A percentile compares a stretch with the other conserved stretches of the same genome.
Evolutionary conservation across 2,113 vertebrate species (phyloP).

Genomic region (Callocephalon fimbriatum): DNA sequence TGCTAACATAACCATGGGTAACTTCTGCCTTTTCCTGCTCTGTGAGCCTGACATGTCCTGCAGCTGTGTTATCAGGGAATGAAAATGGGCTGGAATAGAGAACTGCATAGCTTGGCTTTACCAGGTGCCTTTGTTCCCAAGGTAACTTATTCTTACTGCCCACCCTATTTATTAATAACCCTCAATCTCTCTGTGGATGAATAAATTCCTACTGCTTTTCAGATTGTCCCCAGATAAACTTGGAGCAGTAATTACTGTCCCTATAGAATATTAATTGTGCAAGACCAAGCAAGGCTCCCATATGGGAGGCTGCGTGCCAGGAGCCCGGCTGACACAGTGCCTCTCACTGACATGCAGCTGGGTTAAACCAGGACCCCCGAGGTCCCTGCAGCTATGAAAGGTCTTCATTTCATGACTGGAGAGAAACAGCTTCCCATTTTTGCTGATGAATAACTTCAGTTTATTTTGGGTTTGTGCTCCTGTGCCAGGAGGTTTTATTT

Average conservation of each 20-base stretch:
- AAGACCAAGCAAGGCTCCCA: neutral
- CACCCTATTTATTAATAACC: neutral
- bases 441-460: neutral
- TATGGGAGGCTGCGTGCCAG: neutral
- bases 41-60: fast-evolving
- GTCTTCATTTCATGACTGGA: neutral
- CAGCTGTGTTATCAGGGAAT: neutral
- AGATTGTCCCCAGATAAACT: neutral
- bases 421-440: neutral
- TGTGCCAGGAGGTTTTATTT: constrained; percentile 35
- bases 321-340: neutral
- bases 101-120: neutral
- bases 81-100: neutral
- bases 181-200: fast-evolving
- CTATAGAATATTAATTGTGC: neutral
- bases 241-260: neutral
- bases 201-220: neutral
- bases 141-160: neutral
- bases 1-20: fast-evolving
- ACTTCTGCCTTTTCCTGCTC: neutral
- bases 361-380: fast-evolving
- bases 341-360: neutral
- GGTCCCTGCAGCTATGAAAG: neutral
- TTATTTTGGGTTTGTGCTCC: neutral
- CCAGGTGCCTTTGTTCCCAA: neutral